Conservation (phyloP, 2,797 vertebrate species). For the Eleutherodactylus coqui region DNA sequence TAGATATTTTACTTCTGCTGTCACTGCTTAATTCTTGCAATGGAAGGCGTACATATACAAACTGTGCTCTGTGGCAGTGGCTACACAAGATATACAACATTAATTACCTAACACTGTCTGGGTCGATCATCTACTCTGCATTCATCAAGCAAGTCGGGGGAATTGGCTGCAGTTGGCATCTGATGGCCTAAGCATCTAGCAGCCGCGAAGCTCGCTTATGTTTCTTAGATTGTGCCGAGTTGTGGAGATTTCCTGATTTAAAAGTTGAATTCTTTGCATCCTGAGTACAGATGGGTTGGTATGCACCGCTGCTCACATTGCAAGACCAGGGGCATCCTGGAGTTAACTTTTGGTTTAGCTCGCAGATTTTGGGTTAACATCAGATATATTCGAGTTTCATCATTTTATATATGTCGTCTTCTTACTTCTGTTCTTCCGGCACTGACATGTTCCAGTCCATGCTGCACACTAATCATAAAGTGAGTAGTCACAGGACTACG, state of each 20-base stretch:
- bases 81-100: conserved; percentile 53
- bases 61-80: conserved; percentile 11
- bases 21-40: conserved; percentile 52
- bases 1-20: conserved; percentile 44
- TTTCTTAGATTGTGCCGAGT: neutral
- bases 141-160: conserved; percentile 32
- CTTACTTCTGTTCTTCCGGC: neutral
- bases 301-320: neutral
- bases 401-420: neutral
- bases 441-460: neutral
- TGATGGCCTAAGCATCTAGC: conserved; percentile 13
- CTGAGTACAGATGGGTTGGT: neutral
- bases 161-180: conserved; percentile 16
- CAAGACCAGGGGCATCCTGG: neutral
- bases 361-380: too few relatives aligned
- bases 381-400: neutral
- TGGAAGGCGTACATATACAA: conserved; percentile 37
- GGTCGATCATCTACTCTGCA: conserved; percentile 40
- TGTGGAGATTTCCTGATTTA: neutral
- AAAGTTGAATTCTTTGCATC: neutral
- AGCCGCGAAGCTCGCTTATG: neutral
- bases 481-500: too few relatives aligned
- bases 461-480: neutral
- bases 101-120: conserved; percentile 50
- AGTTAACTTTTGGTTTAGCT: too few relatives aligned